Evolutionary conservation across 64 coral and sea anemone species (phyloP), one percentile per base, ranked within the genome.

Genomic region (Actinia equina): DNA sequence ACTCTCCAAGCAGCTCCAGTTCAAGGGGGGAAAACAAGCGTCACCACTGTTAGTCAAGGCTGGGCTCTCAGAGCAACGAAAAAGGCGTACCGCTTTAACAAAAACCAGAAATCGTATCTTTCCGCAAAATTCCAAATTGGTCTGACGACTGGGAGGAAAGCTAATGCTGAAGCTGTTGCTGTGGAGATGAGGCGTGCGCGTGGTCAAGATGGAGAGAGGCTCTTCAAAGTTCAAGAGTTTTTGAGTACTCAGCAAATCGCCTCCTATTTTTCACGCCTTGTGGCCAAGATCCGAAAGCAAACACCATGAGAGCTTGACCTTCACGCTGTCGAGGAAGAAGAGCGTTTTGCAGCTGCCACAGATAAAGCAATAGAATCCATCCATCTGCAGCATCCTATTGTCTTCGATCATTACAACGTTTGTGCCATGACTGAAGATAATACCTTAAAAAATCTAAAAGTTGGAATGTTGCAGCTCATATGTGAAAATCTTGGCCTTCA

Each of bases 51-150:
- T 44, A 18, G 69, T 87, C 86, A 92, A 70, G 91, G 83, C 30
- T 93, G 92, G 87, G 87, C 87, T 0, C 88, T 93, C 65, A 81
- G 84, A 77, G 27, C 41, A 77, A 61, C 51, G 9, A 88, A 84
- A 46, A 93, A 88, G 30, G 7, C 51, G 2, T 88, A 89, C 53
- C 82, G 80, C 25, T 88, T 92, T 59, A 92, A 74, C 53, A 64
- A 92, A 17, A 93, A 86, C 12, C 87, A 93, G 56, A 89, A 56
- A 79, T 23, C 19, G 5, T 93, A 93, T 82, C 71, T 93, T 9
- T 53, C 13, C 0, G 69, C 81, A 6, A 77, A 89, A 65, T 93
- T 93, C 60, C 61, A 79, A 30, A 76, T 93, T 70, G 92, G 92
- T 17, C 86, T 89, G 22, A 59, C 62, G 10, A 86, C 83, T 43